Conservation (phyloP, 2,113 vertebrate genomes). For the Aspidoscelis tigris region DNA sequence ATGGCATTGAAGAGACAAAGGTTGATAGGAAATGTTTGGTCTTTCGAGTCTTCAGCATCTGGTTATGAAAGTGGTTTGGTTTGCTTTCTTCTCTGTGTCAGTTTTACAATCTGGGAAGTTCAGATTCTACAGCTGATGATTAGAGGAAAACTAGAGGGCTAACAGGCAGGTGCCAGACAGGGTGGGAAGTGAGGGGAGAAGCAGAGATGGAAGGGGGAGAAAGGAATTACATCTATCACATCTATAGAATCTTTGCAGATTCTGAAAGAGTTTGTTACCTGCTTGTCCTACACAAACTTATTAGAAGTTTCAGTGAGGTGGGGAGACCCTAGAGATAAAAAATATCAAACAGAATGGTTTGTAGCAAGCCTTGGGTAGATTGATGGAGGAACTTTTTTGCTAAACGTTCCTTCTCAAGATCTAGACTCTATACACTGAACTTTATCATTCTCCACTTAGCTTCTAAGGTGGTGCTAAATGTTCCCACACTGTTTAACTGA, state of each 20-base stretch:
- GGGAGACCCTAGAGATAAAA: slow-evolving; percentile 53
- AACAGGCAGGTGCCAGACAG: not conserved
- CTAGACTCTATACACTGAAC: slow-evolving; percentile 9
- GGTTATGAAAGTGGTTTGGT: not conserved
- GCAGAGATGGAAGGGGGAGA: not conserved
- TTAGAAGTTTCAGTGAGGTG: slow-evolving; percentile 25
- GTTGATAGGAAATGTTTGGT: slow-evolving; percentile 18
- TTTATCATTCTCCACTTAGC: slow-evolving; percentile 26
- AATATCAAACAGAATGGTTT: slow-evolving; percentile 35
- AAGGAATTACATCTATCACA: not conserved
- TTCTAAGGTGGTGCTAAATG: slow-evolving; percentile 23
- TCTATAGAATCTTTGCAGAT: not conserved
- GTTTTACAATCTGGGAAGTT: not conserved
- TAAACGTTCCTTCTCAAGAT: slow-evolving; percentile 29
- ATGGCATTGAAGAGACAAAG: slow-evolving; percentile 58
- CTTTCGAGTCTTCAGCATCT: not conserved
- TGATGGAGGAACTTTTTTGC: slow-evolving; percentile 23
- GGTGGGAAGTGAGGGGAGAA: not conserved
- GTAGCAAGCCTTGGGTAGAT: slow-evolving; percentile 19
- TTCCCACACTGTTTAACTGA: not conserved
- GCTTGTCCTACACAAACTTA: slow-evolving; percentile 28
- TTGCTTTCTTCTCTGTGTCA: not conserved
- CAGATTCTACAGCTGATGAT: not conserved
- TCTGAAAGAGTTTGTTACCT: slow-evolving; percentile 30
- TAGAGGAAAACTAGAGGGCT: not conserved